A percentile compares a stretch with the other conserved stretches of the same genome.
Evolutionary conservation across 2,113 vertebrate genomes (phyloP).

Genomic region (Gadus chalcogrammus): DNA sequence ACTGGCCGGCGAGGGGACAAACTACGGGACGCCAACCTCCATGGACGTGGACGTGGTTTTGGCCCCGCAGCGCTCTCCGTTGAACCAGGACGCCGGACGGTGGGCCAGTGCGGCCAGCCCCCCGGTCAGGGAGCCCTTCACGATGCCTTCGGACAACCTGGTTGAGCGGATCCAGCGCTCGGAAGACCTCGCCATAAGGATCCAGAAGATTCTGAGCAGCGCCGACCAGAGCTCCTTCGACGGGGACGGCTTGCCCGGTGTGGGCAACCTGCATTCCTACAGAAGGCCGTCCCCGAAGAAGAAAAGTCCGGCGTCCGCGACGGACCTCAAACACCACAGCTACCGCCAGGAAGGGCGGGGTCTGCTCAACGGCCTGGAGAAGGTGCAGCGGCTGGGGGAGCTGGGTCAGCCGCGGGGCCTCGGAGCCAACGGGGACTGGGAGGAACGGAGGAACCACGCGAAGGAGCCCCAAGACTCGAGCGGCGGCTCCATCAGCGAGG

Average conservation of each 20-base stretch:
- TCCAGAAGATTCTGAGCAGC: slow-evolving; percentile 76
- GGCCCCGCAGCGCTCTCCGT: slow-evolving; percentile 39
- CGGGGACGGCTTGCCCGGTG: slow-evolving; percentile 75
- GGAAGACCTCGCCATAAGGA: slow-evolving; percentile 66
- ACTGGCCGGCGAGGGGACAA: slow-evolving; percentile 80
- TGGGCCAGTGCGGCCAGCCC: slow-evolving; percentile 76
- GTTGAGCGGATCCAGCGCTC: slow-evolving; percentile 25
- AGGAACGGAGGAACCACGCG: slow-evolving; percentile 1
- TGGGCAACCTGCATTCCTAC: slow-evolving; percentile 77
- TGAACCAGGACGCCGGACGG: slow-evolving; percentile 48
- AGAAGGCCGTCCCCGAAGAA: slow-evolving; percentile 73
- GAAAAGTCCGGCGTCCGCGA: slow-evolving; percentile 42
- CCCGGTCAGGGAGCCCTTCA: slow-evolving; percentile 65
- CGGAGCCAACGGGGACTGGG: background rate
- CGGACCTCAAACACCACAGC: slow-evolving; percentile 2
- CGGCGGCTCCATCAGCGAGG: slow-evolving; percentile 87
- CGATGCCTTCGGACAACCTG: slow-evolving; percentile 40
- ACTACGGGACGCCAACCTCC: slow-evolving; percentile 69
- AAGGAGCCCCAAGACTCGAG: slow-evolving; percentile 68
- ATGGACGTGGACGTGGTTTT: slow-evolving; percentile 49
- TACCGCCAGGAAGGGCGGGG: slow-evolving; percentile 51
- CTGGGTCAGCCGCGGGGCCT: slow-evolving; percentile 6
- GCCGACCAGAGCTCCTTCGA: slow-evolving; percentile 76
- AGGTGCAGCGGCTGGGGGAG: slow-evolving; percentile 19
- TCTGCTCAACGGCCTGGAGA: slow-evolving; percentile 31